Evolutionary conservation across 1,140 invertebrate species (phyloP).

Genomic region (Trichoplusia ni): DNA sequence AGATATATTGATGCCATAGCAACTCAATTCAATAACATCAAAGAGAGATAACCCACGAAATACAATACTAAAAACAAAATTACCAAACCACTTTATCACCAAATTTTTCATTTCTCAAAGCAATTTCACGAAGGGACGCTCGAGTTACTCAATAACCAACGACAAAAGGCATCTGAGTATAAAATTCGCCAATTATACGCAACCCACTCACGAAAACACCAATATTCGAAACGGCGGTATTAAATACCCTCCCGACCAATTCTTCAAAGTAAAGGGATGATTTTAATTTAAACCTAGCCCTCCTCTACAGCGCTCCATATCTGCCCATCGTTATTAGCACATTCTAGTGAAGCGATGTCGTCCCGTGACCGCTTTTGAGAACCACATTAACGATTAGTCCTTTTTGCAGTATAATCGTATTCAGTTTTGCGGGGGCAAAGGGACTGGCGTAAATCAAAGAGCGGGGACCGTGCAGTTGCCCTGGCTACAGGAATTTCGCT

Average conservation of each 20-base stretch:
- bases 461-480: conserved; percentile 15
- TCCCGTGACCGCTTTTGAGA: conserved; percentile 26
- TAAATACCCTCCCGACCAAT: conserved; percentile 60
- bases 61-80: conserved; percentile 29
- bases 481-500: conserved; percentile 27
- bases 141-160: conserved; percentile 55
- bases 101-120: conserved; percentile 60
- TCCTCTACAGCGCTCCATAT: conserved; percentile 30
- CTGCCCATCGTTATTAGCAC: conserved; percentile 28
- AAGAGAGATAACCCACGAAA: conserved; percentile 9
- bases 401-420: conserved; percentile 31
- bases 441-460: conserved; percentile 29
- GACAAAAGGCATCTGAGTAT: conserved; percentile 57
- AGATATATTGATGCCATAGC: background rate
- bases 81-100: conserved; percentile 48
- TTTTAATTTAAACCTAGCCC: conserved; percentile 74
- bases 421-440: conserved; percentile 26
- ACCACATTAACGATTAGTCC: conserved; percentile 33
- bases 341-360: conserved; percentile 22
- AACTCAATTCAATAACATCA: conserved; percentile 1
- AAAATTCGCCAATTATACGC: conserved; percentile 64
- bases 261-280: conserved; percentile 60
- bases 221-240: conserved; percentile 67
- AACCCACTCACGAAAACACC: conserved; percentile 55
- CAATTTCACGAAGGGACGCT: conserved; percentile 56